These are phyloP conservation scores for Tipula confusa DNA, from an alignment of 2,888 invertebrate genomes.

Conservation along the genomic window DNA sequence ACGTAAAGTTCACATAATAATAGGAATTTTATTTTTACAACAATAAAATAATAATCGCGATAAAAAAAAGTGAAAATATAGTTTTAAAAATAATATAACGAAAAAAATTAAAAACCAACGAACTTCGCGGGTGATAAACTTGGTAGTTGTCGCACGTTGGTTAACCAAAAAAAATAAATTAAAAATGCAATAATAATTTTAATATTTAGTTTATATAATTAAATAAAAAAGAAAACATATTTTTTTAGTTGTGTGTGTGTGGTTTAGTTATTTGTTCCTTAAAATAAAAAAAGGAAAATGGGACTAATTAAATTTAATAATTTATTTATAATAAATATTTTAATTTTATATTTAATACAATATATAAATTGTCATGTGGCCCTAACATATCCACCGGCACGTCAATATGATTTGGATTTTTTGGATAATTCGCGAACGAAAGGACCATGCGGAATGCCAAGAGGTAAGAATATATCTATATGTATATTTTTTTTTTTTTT, in stretches of 20 bases:
- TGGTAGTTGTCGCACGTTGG: not conserved
- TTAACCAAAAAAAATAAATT: not conserved
- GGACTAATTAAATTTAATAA: slow-evolving; percentile 13
- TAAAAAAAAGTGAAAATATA: not conserved
- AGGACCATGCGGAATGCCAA: slow-evolving; percentile 92
- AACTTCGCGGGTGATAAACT: not conserved
- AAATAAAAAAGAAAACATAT: not conserved
- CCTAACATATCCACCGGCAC: slow-evolving; percentile 83
- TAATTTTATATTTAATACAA: slow-evolving; percentile 26
- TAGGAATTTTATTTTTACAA: not conserved
- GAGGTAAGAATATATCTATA: slow-evolving; percentile 62
- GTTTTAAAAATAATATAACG: no score
- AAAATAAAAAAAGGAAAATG: no score
- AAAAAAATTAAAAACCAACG: not conserved
- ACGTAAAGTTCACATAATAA: slow-evolving; percentile 9
- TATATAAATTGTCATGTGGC: slow-evolving; percentile 64
- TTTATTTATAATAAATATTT: slow-evolving; percentile 26
- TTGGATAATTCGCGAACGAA: slow-evolving; percentile 85
- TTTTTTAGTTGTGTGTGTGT: not conserved
- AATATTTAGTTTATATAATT: not conserved
- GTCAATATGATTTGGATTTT: slow-evolving; percentile 86
- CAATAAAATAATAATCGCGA: not conserved
- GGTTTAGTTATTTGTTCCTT: not conserved
- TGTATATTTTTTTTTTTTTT: not conserved
- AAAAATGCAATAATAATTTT: slow-evolving; percentile 3